Evolutionary conservation across 2,888 invertebrate species (phyloP), one percentile per base, ranked within the genome.

Genomic region (Incurvaria masculella): DNA sequence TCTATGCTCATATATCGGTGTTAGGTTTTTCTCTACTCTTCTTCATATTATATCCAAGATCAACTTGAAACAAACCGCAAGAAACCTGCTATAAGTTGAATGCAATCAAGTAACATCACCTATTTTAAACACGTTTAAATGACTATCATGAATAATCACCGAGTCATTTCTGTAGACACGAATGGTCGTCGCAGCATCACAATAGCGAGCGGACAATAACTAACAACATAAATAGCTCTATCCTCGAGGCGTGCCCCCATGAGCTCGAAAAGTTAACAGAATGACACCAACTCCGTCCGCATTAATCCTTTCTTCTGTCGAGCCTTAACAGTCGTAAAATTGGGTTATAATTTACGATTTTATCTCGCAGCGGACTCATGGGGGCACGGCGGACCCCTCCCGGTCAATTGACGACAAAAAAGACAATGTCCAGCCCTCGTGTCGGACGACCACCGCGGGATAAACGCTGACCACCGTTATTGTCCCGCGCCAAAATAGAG

Each of bases 291-390:
- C 64, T 65, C 64, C 59, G 59, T 60, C 68, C 65, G 63, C 67
- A 64, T 64, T 66, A 71, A 71, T 68, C 73, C 76, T 76, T 78
- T 78, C 74, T 76, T 76, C 74, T 78, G 76, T 76, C 78, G 74
- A 69, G 65, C 66, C 63, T 68, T 72, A 74, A 75, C 74, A 72
- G 64, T 72, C 67, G 65, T 68, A 69, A 72, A 75, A 78, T 75
- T 75, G 76, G 76, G 74, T 73, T 74, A 73, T 78, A 76, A 78
- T 78, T 78, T 78, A 78, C 69, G 74, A 78, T 76, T 72, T 75
- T 75, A 78, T 78, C 76, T 73, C 66, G 59, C 49, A 59, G 58
- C 66, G 66, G 66, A 68, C 70, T 65, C 69, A 76, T 75, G 69
- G 73, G 76, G 76, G 76, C 68, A 70, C 67, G 62, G 47, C 41